A percentile compares a stretch with the other conserved stretches of the same genome.
Evolutionary conservation across 2,888 invertebrate species (phyloP).

Genomic region (Lepidocyrtinus sp.): DNA sequence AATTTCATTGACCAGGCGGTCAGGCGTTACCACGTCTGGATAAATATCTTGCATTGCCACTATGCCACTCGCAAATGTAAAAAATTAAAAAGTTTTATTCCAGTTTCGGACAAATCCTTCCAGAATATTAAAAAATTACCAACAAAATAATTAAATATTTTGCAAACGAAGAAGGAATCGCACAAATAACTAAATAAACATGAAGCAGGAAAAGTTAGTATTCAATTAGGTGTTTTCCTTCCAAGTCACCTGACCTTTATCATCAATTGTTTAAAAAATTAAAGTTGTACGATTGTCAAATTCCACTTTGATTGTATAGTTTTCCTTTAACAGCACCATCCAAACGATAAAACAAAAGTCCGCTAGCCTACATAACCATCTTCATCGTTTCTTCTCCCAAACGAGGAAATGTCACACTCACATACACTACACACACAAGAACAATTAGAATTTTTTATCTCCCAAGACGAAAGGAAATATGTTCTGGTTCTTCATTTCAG

Average conservation of each 20-base stretch:
- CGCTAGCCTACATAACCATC: neutral
- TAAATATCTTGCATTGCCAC: slow-evolving; percentile 68
- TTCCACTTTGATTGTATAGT: neutral
- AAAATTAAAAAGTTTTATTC: neutral
- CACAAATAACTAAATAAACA: neutral
- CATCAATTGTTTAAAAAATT: neutral
- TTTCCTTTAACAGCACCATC: neutral
- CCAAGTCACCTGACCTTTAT: neutral
- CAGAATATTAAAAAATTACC: neutral
- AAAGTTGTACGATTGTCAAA: neutral
- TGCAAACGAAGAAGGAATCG: neutral
- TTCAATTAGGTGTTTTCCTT: neutral
- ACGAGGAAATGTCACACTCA: neutral
- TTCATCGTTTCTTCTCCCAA: neutral
- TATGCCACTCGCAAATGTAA: neutral
- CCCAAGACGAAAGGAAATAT: neutral
- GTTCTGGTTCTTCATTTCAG: neutral
- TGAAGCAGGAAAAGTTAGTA: too few relatives aligned
- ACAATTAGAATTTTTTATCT: neutral
- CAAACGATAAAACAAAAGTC: neutral
- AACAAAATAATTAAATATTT: neutral
- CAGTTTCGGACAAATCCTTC: too few relatives aligned
- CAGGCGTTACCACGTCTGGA: slow-evolving; percentile 67
- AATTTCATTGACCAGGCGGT: slow-evolving; percentile 68
- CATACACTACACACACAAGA: neutral